Evolutionary conservation across 2,797 vertebrate genomes (phyloP).

Genomic region (Gymnopithys bicolor): DNA sequence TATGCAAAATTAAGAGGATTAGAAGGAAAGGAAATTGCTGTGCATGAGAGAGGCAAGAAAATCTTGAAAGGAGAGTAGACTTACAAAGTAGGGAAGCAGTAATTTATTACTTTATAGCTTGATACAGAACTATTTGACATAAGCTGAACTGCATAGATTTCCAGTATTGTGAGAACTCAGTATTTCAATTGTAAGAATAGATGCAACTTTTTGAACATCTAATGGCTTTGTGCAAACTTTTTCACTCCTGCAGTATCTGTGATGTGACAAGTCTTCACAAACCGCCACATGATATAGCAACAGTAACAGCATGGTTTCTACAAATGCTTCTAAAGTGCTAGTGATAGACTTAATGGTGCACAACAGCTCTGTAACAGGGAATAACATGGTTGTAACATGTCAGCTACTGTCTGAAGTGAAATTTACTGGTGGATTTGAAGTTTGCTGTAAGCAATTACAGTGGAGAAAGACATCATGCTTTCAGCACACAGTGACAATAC

Average conservation of each 20-base stretch:
- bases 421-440: not conserved
- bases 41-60: not conserved
- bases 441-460: not conserved
- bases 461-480: not conserved
- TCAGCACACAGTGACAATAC: not conserved
- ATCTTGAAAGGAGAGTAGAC: not conserved
- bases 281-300: not conserved
- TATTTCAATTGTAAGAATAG: not conserved
- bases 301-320: not conserved
- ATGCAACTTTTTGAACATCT: slow-evolving; percentile 7
- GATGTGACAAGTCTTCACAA: not conserved
- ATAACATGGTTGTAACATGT: not conserved
- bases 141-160: not conserved
- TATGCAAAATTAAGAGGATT: not conserved
- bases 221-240: not conserved
- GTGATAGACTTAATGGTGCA: not conserved
- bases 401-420: not conserved
- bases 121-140: not conserved
- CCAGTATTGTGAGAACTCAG: not conserved
- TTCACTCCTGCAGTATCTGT: slow-evolving; percentile 41
- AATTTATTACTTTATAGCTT: not conserved
- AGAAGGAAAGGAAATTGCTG: not conserved
- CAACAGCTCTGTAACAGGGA: not conserved
- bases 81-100: not conserved
- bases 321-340: not conserved